Conservation (phyloP, 2,113 vertebrate species). For the Crotalus horridus region DNA sequence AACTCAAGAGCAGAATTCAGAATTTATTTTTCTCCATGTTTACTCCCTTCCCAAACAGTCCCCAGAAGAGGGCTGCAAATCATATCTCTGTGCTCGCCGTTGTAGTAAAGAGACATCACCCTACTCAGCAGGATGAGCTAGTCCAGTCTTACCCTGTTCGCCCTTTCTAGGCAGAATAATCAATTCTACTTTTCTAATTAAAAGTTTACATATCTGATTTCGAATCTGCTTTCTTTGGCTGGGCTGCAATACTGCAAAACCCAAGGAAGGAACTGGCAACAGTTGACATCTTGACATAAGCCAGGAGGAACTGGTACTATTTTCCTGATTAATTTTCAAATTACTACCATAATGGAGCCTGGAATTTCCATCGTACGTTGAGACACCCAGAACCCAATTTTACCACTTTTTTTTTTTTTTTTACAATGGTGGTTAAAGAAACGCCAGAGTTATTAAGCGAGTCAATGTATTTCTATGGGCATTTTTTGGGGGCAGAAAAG, state of each 20-base stretch:
- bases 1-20: not conserved
- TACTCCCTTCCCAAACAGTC: too few relatives aligned
- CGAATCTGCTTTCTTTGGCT: not conserved
- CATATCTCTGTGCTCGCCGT: not conserved
- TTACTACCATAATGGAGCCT: not conserved
- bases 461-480: not conserved
- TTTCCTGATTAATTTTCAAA: not conserved
- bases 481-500: not conserved
- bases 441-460: not conserved
- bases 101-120: not conserved
- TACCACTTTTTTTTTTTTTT: not conserved
- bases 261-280: not conserved
- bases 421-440: not conserved
- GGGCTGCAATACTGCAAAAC: not conserved
- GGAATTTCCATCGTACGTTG: not conserved
- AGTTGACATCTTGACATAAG: not conserved
- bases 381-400: not conserved
- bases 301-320: not conserved
- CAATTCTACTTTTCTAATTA: constrained; percentile 15
- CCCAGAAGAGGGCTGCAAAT: too few relatives aligned
- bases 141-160: not conserved
- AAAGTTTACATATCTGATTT: not conserved
- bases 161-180: not conserved
- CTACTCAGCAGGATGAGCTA: not conserved
- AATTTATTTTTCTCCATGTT: not conserved